These are phyloP conservation scores for Tipula lateralis DNA, from an alignment of 2,888 invertebrate genomes.

Conservation along the genomic window DNA sequence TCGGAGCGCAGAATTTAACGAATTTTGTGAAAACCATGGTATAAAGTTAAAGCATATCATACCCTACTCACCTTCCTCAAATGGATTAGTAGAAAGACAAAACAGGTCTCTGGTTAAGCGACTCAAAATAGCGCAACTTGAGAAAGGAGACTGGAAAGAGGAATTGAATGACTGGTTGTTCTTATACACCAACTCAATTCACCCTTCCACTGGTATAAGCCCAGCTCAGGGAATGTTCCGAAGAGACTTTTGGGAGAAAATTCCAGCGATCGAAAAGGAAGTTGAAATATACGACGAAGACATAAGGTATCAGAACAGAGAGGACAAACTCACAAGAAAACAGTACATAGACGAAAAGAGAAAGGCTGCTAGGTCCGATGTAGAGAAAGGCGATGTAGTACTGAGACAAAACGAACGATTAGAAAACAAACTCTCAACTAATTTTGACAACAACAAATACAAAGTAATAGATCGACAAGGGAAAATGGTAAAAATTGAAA, in stretches of 20 bases:
- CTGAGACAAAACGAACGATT: neutral
- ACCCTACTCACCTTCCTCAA: conserved; percentile 35
- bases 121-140: neutral
- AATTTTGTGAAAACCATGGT: conserved; percentile 33
- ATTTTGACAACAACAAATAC: neutral
- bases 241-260: neutral
- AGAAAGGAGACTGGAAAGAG: neutral
- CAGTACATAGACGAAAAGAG: neutral
- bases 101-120: conserved; percentile 29
- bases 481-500: neutral
- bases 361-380: neutral
- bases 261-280: neutral
- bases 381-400: neutral
- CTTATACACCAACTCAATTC: neutral
- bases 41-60: conserved; percentile 33
- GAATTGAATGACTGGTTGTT: neutral
- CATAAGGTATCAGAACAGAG: neutral
- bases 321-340: neutral
- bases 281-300: neutral
- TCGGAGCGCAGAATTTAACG: conserved; percentile 32
- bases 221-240: neutral
- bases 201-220: neutral
- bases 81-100: conserved; percentile 31
- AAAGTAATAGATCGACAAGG: neutral
- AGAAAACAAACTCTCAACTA: neutral